Evolutionary conservation across 2,113 vertebrate genomes (phyloP).

Genomic region (Indicator maculatus): DNA sequence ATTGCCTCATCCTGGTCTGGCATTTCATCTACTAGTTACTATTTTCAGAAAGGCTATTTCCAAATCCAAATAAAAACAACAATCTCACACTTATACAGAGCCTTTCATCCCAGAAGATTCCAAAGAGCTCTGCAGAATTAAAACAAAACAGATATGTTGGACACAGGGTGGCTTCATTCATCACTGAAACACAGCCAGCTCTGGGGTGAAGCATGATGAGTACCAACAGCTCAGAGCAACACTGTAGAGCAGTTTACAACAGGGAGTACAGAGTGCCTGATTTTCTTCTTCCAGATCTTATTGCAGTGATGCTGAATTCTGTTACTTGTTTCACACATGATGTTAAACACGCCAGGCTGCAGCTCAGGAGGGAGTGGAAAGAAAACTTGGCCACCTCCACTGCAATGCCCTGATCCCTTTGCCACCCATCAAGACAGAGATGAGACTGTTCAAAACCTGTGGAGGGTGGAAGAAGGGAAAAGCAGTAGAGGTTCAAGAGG

Average conservation of each 20-base stretch:
- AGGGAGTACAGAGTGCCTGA: not conserved
- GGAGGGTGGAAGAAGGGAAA: not conserved
- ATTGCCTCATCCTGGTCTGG: slow-evolving; percentile 67
- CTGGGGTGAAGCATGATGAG: not conserved
- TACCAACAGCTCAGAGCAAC: not conserved
- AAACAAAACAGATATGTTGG: slow-evolving; percentile 44
- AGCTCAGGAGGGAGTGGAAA: not conserved
- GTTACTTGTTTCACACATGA: not conserved
- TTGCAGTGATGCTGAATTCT: not conserved
- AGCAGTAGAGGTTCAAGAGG: not conserved
- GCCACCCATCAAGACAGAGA: not conserved
- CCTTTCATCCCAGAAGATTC: slow-evolving; percentile 47
- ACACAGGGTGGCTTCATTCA: slow-evolving; percentile 48
- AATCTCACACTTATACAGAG: slow-evolving; percentile 28
- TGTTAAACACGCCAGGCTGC: not conserved
- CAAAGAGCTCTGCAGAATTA: slow-evolving; percentile 45
- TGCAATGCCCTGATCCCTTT: not conserved
- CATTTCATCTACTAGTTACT: slow-evolving; percentile 66
- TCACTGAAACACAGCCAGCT: not conserved
- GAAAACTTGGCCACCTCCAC: not conserved
- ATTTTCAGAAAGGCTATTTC: slow-evolving; percentile 68
- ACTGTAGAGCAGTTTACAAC: not conserved
- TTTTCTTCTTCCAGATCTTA: not conserved
- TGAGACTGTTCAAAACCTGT: not conserved
- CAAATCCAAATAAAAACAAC: slow-evolving; percentile 63